These are phyloP conservation scores for Chymomyza fuscimana DNA, from an alignment of 2,888 invertebrate species.

Conservation along the genomic window DNA sequence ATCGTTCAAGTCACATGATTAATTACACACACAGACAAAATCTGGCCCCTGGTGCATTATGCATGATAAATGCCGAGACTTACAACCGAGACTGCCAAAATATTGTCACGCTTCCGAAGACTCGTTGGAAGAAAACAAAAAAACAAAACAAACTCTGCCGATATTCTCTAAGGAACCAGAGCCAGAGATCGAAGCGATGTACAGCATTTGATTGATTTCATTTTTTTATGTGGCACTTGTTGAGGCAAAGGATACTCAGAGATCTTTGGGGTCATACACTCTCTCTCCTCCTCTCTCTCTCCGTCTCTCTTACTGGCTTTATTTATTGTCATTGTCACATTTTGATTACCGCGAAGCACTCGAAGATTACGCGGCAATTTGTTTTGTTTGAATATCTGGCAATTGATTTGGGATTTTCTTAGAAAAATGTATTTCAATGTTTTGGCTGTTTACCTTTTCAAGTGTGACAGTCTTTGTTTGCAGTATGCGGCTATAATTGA, in stretches of 20 bases:
- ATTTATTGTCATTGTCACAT: constrained; percentile 43
- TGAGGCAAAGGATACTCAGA: constrained; percentile 55
- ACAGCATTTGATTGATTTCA: constrained; percentile 66
- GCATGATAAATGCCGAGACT: not conserved
- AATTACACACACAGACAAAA: constrained; percentile 48
- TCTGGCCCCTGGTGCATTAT: constrained; percentile 23
- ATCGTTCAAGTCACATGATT: constrained; percentile 65
- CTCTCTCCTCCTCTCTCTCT: not conserved
- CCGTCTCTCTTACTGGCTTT: constrained; percentile 6
- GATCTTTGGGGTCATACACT: not conserved
- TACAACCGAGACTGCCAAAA: constrained; percentile 52
- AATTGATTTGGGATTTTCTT: constrained; percentile 36
- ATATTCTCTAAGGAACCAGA: constrained; percentile 38
- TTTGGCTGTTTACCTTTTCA: constrained; percentile 5
- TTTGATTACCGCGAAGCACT: constrained; percentile 25
- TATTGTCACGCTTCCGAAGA: constrained; percentile 65
- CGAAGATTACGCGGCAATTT: constrained; percentile 74
- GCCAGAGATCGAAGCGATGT: constrained; percentile 9
- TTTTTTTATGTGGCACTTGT: constrained; percentile 66
- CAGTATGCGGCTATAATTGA: constrained; percentile 49
- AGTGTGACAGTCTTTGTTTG: constrained; percentile 5
- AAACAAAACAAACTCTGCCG: constrained; percentile 33
- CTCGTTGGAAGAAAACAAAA: constrained; percentile 30
- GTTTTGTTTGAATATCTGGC: constrained; percentile 60
- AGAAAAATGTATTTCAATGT: constrained; percentile 26